These are phyloP conservation scores for Notamacropus eugenii DNA, from an alignment of 2,797 vertebrate species.

Conservation along the genomic window DNA sequence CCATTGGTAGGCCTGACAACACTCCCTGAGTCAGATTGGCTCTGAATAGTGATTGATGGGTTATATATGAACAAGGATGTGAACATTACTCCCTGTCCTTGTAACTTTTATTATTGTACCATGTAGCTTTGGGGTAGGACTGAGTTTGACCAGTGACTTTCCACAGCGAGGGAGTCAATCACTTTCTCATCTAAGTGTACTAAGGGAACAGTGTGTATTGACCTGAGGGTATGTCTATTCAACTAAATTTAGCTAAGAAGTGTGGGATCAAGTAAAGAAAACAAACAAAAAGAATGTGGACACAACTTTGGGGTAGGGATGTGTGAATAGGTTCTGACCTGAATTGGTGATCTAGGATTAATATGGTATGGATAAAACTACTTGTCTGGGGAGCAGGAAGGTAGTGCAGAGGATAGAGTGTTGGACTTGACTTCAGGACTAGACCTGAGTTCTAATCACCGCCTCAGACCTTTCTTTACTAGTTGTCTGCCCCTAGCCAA, in stretches of 20 bases:
- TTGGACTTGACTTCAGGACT: background rate
- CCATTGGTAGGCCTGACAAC: background rate
- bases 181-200: background rate
- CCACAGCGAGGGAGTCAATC: background rate
- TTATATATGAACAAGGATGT: background rate
- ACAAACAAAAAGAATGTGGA: background rate
- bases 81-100: background rate
- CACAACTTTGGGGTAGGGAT: background rate
- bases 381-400: background rate
- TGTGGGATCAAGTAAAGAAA: background rate
- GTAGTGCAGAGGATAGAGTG: background rate
- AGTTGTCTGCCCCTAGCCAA: background rate
- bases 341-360: background rate
- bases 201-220: background rate
- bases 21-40: background rate
- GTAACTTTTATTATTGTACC: background rate
- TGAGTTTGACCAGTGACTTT: background rate
- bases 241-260: background rate
- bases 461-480: background rate
- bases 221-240: background rate
- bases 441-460: background rate
- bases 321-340: background rate
- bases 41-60: background rate
- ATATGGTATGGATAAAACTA: background rate
- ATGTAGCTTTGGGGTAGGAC: background rate